phyloP scores from a whole-genome alignment of 2,113 vertebrate genomes.

The Bubo scandiacus region DNA sequence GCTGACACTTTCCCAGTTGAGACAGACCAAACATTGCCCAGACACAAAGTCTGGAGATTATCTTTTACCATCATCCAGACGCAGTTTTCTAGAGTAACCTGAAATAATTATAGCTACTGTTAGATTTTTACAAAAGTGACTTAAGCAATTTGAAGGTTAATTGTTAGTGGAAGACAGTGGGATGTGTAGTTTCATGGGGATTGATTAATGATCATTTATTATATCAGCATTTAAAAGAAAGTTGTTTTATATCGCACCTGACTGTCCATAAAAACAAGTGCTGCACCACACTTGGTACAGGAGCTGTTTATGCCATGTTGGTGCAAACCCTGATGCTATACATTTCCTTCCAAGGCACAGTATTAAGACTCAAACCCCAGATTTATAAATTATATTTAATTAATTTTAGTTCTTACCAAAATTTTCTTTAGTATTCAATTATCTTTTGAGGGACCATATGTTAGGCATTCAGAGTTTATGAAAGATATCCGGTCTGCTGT shows the following conservation, averaged over 20 bases:
- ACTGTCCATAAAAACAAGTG: neutral
- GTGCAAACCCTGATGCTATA: neutral
- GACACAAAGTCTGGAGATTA: neutral
- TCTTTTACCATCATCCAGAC: neutral
- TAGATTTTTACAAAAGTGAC: neutral
- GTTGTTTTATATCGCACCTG: neutral
- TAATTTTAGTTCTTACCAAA: neutral
- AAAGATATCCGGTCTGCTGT: neutral
- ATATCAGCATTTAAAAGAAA: neutral
- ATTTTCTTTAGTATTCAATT: neutral
- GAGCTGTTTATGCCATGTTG: neutral
- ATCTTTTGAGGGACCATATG: neutral
- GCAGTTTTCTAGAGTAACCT: neutral
- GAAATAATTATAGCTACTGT: neutral
- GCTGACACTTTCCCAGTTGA: neutral
- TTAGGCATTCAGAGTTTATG: neutral
- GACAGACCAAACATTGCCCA: neutral
- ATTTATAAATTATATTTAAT: neutral
- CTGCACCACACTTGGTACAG: neutral
- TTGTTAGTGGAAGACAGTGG: neutral
- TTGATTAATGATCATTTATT: neutral
- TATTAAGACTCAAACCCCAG: neutral
- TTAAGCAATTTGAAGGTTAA: neutral
- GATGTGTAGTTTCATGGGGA: neutral
- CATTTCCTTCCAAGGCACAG: neutral